A percentile compares a stretch with the other conserved stretches of the same genome.
Evolutionary conservation across 2,888 invertebrate genomes (phyloP).

Genomic region (Drosophila lutescens): DNA sequence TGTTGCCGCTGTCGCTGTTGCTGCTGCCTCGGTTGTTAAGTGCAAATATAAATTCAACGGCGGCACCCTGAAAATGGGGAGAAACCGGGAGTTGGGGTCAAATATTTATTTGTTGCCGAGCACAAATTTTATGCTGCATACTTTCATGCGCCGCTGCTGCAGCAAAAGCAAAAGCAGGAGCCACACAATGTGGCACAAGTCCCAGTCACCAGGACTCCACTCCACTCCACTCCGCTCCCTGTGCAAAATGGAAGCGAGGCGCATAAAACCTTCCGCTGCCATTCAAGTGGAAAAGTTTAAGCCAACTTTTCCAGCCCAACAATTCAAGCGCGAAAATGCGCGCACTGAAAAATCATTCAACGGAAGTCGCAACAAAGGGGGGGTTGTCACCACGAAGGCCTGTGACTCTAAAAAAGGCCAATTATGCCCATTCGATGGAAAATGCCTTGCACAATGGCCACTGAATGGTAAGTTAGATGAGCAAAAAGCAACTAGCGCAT

Average conservation of each 20-base stretch:
- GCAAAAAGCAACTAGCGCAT: conserved; percentile 38
- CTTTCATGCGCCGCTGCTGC: conserved; percentile 72
- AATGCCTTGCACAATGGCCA: conserved; percentile 46
- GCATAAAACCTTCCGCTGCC: conserved; percentile 77
- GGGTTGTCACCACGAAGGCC: conserved; percentile 51
- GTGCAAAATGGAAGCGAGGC: conserved; percentile 35
- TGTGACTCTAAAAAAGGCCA: conserved; percentile 61
- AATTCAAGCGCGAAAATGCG: conserved; percentile 58
- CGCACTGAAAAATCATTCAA: conserved; percentile 59
- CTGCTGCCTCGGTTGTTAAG: conserved; percentile 57
- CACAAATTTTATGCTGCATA: conserved; percentile 73
- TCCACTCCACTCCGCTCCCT: background rate
- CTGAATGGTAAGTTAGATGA: background rate
- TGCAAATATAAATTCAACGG: conserved; percentile 75
- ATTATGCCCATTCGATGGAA: conserved; percentile 63
- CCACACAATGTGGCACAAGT: conserved; percentile 59
- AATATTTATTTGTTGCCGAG: conserved; percentile 76
- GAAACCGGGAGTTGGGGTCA: conserved; percentile 40
- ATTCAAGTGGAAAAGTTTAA: conserved; percentile 79
- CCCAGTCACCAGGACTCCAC: conserved; percentile 13
- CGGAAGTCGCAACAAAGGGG: conserved; percentile 27
- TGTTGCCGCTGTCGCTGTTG: conserved; percentile 36
- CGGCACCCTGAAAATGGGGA: conserved; percentile 6
- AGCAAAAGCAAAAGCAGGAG: conserved; percentile 57
- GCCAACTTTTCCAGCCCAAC: conserved; percentile 63